A percentile compares a stretch with the other conserved stretches of the same genome.
Evolutionary conservation across 2,888 invertebrate species (phyloP).

Genomic region (Andrena camellia): DNA sequence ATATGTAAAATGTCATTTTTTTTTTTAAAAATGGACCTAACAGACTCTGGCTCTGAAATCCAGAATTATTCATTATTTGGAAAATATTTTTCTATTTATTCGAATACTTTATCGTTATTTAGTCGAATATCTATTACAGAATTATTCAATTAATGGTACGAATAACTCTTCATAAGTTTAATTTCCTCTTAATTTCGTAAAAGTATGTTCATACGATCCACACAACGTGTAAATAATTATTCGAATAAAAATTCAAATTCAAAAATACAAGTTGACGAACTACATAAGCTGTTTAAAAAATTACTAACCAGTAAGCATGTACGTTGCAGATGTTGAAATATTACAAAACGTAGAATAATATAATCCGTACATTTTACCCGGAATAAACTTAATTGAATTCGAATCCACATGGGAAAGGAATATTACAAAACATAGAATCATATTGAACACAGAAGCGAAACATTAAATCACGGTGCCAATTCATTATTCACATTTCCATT

Average conservation of each 20-base stretch:
- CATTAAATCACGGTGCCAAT: not conserved
- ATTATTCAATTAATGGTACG: no score
- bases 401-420: not conserved
- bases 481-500: slow-evolving; percentile 4
- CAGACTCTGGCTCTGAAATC: no score
- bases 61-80: no score
- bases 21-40: no score
- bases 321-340: not conserved
- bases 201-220: no score
- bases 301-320: not conserved
- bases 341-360: not conserved
- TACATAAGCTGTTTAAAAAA: not conserved
- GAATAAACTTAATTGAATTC: not conserved
- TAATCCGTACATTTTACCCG: not conserved
- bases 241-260: not conserved
- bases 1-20: no score
- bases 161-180: no score
- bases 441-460: not conserved
- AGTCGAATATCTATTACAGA: no score
- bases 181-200: no score
- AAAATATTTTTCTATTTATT: no score
- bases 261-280: not conserved
- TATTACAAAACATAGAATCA: slow-evolving; percentile 2
- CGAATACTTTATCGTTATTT: no score
- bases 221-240: not conserved